phyloP scores from a whole-genome alignment of 2,113 vertebrate genomes.

The Paramisgurnus dabryanus region DNA sequence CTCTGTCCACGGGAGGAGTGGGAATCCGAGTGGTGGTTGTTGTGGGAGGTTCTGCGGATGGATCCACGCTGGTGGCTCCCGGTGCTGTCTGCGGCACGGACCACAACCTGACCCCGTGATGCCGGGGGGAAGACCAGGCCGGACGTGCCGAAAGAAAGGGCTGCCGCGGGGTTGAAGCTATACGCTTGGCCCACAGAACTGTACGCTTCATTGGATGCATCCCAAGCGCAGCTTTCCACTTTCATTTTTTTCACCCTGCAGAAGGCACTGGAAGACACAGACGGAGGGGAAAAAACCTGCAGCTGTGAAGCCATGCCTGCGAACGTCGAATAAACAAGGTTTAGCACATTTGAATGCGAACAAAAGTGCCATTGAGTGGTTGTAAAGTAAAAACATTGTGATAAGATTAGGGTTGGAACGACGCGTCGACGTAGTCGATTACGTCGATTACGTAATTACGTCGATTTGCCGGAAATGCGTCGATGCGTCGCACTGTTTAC shows the following conservation, averaged over 20 bases:
- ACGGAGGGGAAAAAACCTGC: slow-evolving; percentile 96
- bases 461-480: too few species aligned
- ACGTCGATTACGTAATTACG: too few species aligned
- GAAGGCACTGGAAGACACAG: slow-evolving; percentile 98
- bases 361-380: too few species aligned
- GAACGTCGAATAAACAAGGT: slow-evolving; percentile 12
- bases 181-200: slow-evolving; percentile 85
- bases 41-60: slow-evolving; percentile 76
- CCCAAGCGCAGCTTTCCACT: slow-evolving; percentile 94
- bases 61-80: slow-evolving; percentile 82
- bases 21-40: slow-evolving; percentile 74
- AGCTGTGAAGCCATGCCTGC: slow-evolving; percentile 97
- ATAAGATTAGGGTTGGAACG: too few species aligned
- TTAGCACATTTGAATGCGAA: background rate
- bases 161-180: slow-evolving; percentile 78
- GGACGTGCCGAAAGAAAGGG: slow-evolving; percentile 81
- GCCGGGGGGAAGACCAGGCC: slow-evolving; percentile 85
- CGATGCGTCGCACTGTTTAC: too few species aligned
- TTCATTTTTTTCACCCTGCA: slow-evolving; percentile 98
- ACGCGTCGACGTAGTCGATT: too few species aligned
- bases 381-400: too few species aligned
- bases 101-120: slow-evolving; percentile 89
- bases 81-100: slow-evolving; percentile 92
- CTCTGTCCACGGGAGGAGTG: slow-evolving; percentile 81
- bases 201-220: slow-evolving; percentile 84